Evolutionary conservation across 2,797 vertebrate genomes (phyloP).

Genomic region (Melanotaenia parkinsoni): DNA sequence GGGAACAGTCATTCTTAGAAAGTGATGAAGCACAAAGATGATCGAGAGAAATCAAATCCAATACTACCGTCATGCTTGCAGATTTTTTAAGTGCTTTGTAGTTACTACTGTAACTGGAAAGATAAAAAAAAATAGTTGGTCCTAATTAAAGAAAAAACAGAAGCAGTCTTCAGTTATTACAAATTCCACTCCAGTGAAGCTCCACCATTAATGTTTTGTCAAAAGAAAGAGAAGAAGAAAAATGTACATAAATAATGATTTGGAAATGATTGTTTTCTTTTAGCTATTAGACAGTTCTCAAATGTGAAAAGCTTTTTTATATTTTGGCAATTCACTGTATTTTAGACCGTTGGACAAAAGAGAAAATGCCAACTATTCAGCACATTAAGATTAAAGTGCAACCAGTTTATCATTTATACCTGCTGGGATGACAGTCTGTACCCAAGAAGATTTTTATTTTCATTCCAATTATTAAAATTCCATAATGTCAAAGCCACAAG

Average conservation of each 20-base stretch:
- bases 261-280: no score
- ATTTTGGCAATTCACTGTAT: no score
- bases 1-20: neutral
- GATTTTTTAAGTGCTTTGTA: neutral
- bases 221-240: neutral
- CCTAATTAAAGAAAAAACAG: conserved; percentile 8
- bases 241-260: no score
- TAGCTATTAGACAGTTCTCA: neutral
- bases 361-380: neutral
- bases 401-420: neutral
- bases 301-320: neutral
- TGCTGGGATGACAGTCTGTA: conserved; percentile 10
- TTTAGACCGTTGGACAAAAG: neutral
- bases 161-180: neutral
- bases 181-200: neutral
- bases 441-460: conserved; percentile 4
- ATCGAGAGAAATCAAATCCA: neutral
- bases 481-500: conserved; percentile 29
- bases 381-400: neutral
- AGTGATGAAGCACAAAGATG: neutral
- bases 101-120: neutral
- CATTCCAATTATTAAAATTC: conserved; percentile 44
- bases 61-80: no score
- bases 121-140: neutral
- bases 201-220: neutral